Evolutionary conservation across 2,888 invertebrate genomes (phyloP).

Genomic region (Acholoe squamosa): DNA sequence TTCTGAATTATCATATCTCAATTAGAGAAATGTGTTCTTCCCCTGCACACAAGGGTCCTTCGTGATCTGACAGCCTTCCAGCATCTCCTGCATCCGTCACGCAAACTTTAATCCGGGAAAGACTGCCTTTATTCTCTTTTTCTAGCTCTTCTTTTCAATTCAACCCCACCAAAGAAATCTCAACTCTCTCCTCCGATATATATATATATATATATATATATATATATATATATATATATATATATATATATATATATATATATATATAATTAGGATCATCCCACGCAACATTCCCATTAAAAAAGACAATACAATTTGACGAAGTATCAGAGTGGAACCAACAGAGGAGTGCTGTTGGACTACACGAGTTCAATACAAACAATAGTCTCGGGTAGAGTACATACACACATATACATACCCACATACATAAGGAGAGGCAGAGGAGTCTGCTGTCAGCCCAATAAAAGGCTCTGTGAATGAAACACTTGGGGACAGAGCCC

Average conservation of each 20-base stretch:
- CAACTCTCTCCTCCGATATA: not conserved
- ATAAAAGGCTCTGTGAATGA: too few species aligned
- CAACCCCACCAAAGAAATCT: not conserved
- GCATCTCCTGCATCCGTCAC: not conserved
- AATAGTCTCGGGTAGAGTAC: not conserved
- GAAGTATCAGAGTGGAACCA: not conserved
- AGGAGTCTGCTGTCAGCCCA: not conserved
- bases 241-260: not conserved
- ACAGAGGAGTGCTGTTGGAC: not conserved
- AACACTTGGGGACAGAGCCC: not conserved
- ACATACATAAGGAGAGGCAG: not conserved
- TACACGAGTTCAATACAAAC: not conserved
- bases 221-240: too few species aligned
- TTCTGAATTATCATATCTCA: slow-evolving; percentile 45
- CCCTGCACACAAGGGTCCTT: not conserved
- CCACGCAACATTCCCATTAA: not conserved
- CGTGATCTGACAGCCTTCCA: not conserved
- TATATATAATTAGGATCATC: not conserved
- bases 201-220: too few species aligned
- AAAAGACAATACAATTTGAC: too few species aligned
- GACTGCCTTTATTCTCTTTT: not conserved
- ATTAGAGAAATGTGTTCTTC: slow-evolving; percentile 38
- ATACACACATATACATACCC: slow-evolving; percentile 14
- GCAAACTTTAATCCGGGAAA: slow-evolving; percentile 14
- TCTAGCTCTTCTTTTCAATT: not conserved